Base-by-base conservation (phyloP, 2,113 vertebrate genomes). In the Notothenia rossii region DNA sequence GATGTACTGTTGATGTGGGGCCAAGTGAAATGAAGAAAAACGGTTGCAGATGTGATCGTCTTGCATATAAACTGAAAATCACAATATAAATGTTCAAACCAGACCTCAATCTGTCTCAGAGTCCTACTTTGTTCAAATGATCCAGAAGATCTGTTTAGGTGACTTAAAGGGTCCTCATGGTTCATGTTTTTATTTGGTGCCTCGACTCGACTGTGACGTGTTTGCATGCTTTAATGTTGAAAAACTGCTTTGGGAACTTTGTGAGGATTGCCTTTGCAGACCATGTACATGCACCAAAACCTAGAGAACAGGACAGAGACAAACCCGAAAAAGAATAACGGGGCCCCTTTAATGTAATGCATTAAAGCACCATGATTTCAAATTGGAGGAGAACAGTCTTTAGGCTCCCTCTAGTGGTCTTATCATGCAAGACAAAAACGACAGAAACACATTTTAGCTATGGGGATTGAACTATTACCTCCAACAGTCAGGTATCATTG, bases 81-180 rank as follows among this genome's bases (percentile, higher is more conserved):
- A 85, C 91, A 92, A 92, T 93, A 95, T 95, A 95, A 94, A 94
- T 94, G 93, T 95, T 91, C 63, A 88, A 93, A 91, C 82, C 74
- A 66, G 80, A 91, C 60, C 18, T 74, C 73, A 51, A 2, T 9
- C 8, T 61, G 87, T 79, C 29, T 88, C 81, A 13, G 66, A 88
- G 84, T 87, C 75, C 62, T 89, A 18, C 17, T 94, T 89, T 89
- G 55, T 84, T 78, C 12, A 7, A 0, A 43, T 29, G 0, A 8
- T 58, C 50, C 11, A 1, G 40, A 15, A 69, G 14, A 53, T 50
- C 12, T 11, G 2, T 59, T 13, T 10, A 9, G 7, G 17, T 22
- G 11, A 50, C 40, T 50, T 4, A 50, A 40, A 7, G 36, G 36
- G 36, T 7, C 36, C 36, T 40, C 36, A 40, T 40, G 5, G 36